These are phyloP conservation scores for Homarus gammarus DNA, from an alignment of 2,888 invertebrate species.

Conservation along the genomic window DNA sequence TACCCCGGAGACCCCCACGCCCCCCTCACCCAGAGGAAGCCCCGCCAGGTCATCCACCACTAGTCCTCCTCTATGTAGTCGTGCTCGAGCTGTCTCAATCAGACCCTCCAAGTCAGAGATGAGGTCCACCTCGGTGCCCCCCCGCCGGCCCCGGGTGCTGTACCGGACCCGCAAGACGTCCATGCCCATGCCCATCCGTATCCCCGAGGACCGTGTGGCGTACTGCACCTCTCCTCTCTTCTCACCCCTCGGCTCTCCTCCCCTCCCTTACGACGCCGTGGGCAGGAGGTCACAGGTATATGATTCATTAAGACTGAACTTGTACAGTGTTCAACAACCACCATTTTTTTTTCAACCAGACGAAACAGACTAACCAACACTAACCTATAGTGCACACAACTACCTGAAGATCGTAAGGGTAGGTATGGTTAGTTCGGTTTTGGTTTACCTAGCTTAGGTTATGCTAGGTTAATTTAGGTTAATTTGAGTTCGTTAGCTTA, in stretches of 20 bases:
- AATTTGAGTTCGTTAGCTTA: too few relatives aligned
- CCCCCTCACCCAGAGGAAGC: neutral
- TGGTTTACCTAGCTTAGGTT: too few relatives aligned
- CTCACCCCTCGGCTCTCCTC: slow-evolving; percentile 6
- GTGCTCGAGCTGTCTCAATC: neutral
- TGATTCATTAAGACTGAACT: too few relatives aligned
- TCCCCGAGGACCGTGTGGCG: slow-evolving; percentile 48
- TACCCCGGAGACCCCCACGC: neutral
- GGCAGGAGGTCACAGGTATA: slow-evolving; percentile 19
- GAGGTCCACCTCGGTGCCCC: neutral
- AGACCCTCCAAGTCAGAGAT: neutral
- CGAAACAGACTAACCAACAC: too few relatives aligned
- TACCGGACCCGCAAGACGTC: slow-evolving; percentile 40
- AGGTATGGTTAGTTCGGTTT: too few relatives aligned
- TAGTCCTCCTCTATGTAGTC: slow-evolving; percentile 10
- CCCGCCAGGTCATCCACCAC: slow-evolving; percentile 17
- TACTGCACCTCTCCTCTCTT: slow-evolving; percentile 28
- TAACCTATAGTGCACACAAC: too few relatives aligned
- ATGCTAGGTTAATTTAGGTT: too few relatives aligned
- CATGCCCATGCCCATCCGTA: slow-evolving; percentile 44
- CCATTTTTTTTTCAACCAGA: too few relatives aligned
- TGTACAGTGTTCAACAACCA: too few relatives aligned
- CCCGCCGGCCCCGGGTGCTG: slow-evolving; percentile 15
- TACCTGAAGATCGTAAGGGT: too few relatives aligned
- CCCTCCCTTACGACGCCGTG: neutral